Evolutionary conservation across 2,113 vertebrate species (phyloP).

Genomic region (Cololabis saira): DNA sequence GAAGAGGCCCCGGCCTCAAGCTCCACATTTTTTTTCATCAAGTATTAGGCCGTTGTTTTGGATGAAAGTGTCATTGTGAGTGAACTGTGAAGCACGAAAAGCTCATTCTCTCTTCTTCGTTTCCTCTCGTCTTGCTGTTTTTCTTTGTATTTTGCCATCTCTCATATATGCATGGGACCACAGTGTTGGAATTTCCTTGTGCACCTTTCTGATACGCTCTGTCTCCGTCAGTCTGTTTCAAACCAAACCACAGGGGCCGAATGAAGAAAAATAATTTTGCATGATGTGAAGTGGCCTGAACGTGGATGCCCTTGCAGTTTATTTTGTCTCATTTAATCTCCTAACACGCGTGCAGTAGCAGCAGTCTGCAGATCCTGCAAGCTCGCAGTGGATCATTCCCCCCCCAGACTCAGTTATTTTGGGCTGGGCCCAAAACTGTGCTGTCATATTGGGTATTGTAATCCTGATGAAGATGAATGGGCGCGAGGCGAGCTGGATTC

Average conservation of each 20-base stretch:
- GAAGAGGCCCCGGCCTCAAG: slow-evolving; percentile 19
- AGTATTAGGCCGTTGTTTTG: slow-evolving; percentile 47
- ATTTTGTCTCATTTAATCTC: not conserved
- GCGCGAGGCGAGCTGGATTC: slow-evolving; percentile 2
- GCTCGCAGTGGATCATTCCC: not conserved
- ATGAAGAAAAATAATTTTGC: slow-evolving; percentile 71
- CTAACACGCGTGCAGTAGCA: slow-evolving; percentile 13
- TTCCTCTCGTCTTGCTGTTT: slow-evolving; percentile 23
- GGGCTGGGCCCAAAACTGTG: slow-evolving; percentile 41
- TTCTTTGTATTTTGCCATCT: not conserved
- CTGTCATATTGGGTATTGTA: slow-evolving; percentile 5
- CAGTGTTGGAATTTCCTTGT: slow-evolving; percentile 30
- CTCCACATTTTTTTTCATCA: slow-evolving; percentile 22
- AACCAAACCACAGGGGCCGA: slow-evolving; percentile 64
- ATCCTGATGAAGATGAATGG: slow-evolving; percentile 6
- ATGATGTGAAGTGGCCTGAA: not conserved
- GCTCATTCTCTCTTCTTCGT: slow-evolving; percentile 21
- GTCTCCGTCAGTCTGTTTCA: slow-evolving; percentile 37
- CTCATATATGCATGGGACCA: slow-evolving; percentile 65
- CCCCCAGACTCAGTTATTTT: not conserved
- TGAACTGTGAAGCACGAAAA: slow-evolving; percentile 39
- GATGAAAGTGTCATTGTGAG: slow-evolving; percentile 20
- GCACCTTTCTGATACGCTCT: not conserved
- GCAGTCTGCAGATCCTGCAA: slow-evolving; percentile 16
- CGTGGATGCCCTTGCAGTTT: slow-evolving; percentile 5